Percentiles rank a stretch among this genome's conserved stretches.
Conservation (phyloP, 2,888 invertebrate species). For the Lucinisca nassula region DNA sequence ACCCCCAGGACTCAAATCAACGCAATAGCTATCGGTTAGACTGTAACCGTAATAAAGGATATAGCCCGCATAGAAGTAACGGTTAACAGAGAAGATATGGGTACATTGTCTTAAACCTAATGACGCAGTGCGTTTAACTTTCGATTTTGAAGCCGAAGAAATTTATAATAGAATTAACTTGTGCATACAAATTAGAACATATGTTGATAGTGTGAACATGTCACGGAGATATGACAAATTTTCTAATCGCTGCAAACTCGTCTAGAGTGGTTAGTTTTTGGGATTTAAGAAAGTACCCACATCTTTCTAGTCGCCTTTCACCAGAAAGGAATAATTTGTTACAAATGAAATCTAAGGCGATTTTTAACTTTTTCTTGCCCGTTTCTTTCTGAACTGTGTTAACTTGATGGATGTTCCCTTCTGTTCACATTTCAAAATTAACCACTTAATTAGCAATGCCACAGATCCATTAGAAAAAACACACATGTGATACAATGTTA, state of each 20-base stretch:
- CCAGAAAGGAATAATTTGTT: background rate
- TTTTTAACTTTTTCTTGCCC: background rate
- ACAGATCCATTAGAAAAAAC: no score
- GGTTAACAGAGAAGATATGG: conserved; percentile 55
- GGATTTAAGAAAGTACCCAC: conserved; percentile 4
- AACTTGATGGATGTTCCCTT: conserved; percentile 67
- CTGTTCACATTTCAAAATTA: conserved; percentile 39
- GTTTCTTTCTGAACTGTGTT: conserved; percentile 34
- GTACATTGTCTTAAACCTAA: conserved; percentile 65
- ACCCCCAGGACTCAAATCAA: background rate
- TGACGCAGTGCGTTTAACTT: conserved; percentile 18
- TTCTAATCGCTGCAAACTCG: conserved; percentile 51
- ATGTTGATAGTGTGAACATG: conserved; percentile 61
- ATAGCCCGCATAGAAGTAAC: conserved; percentile 16
- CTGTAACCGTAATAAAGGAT: conserved; percentile 12
- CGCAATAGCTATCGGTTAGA: conserved; percentile 62
- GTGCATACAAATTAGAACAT: conserved; percentile 69
- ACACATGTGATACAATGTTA: no score
- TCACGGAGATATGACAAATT: conserved; percentile 45
- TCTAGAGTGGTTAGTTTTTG: background rate
- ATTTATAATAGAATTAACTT: conserved; percentile 67
- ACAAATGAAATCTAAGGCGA: conserved; percentile 3
- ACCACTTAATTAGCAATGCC: conserved; percentile 4
- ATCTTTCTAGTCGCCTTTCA: background rate
- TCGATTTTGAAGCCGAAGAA: conserved; percentile 26